These are phyloP conservation scores for Sepiola atlantica DNA, from an alignment of 2,888 invertebrate species.

Conservation along the genomic window DNA sequence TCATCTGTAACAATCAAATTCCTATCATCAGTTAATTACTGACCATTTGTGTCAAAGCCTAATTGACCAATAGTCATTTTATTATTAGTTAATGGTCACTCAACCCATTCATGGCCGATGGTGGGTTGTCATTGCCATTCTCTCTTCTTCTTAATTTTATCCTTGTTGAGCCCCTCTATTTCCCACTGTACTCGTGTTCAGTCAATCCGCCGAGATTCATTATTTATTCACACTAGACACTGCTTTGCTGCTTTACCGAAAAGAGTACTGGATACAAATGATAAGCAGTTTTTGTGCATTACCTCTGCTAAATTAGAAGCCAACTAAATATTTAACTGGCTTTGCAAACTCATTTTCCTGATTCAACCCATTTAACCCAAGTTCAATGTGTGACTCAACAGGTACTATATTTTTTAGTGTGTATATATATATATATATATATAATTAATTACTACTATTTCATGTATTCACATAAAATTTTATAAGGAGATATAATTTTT, in stretches of 20 bases:
- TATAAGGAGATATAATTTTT: no score
- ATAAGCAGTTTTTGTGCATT: background rate
- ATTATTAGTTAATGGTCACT: background rate
- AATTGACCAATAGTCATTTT: conserved; percentile 4
- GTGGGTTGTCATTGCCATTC: background rate
- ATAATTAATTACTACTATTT: no score
- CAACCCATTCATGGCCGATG: background rate
- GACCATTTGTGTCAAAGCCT: conserved; percentile 11
- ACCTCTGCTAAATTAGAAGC: background rate
- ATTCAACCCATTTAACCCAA: no score
- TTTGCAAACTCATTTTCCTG: no score
- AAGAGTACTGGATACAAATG: background rate
- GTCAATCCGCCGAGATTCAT: background rate
- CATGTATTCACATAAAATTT: no score
- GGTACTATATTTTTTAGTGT: no score
- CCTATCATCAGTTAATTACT: background rate
- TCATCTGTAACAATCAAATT: background rate
- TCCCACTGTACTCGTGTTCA: background rate
- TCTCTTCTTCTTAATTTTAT: background rate
- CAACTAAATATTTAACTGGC: no score
- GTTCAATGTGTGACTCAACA: no score
- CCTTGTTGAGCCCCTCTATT: background rate
- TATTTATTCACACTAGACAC: background rate
- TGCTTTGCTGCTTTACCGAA: background rate
- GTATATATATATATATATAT: no score